Evolutionary conservation across 2,888 invertebrate species (phyloP), one percentile per base, ranked within the genome.

Genomic region (Timema podura): DNA sequence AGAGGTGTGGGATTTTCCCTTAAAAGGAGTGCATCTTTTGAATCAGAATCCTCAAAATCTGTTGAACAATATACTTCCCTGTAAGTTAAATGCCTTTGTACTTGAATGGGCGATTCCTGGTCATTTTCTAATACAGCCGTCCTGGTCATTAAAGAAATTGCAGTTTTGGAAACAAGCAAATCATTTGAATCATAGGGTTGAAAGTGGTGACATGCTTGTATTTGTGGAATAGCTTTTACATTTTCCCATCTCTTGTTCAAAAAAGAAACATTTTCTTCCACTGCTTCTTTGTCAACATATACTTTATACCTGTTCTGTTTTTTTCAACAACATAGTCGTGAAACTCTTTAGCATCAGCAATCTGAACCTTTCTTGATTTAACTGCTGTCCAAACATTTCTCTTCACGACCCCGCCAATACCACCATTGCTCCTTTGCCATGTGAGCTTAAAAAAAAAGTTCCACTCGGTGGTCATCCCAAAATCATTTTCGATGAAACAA

Each of bases 21-120:
- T 54, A 13, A 54, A 54, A 54, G 54, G 54, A 8, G 7, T 54
- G 54, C n/a, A 13, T 49, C 51, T 49, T 49, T n/a, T 10, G 2
- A 49, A n/a, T 49, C 2, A n/a, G 51, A 49, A 49, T 13, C 51
- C 51, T 49, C 3, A 49, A n/a, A 49, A n/a, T 49, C 51, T 49
- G 51, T 49, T 49, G 51, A 49, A 49, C 51, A 1, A 10, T 49
- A 10, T 49, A 49, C 13, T 51, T 13, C 8, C 51, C 5, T n/a
- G 51, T 51, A 5, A 7, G 13, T 13, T 51, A 15, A 5, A 51
- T 51, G 13, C 15, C 13, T 5, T 9, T n/a, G 15, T 51, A 15
- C 51, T 51, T 51, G 51, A 13, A 51, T 51, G 51, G 5, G 51
- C 51, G 51, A 51, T 51, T 13, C 51, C 51, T 51, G 51, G 51